Evolutionary conservation across 2,113 vertebrate genomes (phyloP), one percentile per base, ranked within the genome.

Genomic region (Passer domesticus): DNA sequence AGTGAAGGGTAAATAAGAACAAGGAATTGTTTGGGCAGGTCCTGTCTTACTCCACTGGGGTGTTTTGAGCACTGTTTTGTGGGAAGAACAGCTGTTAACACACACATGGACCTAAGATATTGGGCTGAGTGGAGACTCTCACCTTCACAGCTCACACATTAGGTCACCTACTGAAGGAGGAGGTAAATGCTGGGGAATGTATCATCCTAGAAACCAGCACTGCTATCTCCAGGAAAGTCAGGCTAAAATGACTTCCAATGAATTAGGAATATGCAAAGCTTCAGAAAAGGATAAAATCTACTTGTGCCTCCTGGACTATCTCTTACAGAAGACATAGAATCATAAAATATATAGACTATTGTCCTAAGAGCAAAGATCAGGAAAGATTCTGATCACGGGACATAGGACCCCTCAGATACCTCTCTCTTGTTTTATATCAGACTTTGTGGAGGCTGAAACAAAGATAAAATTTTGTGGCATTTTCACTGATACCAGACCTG

Each of bases 161-260:
- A 44, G 11, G 24, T 63, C 53, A 58, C 20, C 0, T 0, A 5
- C 44, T 10, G 74, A 77, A 76, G 53, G 27, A 72, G 27, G 13
- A 41, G 17, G 13, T 13, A 46, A 86, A 31, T 13, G 44, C 27
- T 39, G 69, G 39, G 31, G n/a, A 63, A 69, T 10, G 12, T 44
- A 15, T 30, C 60, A n/a, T 30, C 35, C 55, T 30, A 27, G 49
- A n/a, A 73, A 78, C 23, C 24, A 82, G 27, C 39, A 20, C 59
- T 73, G 44, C 52, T 47, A 0, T 49, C n/a, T 47, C 47, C n/a
- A 62, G 58, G 17, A 7, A 84, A 72, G 63, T n/a, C 52, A 67
- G 27, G 25, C 37, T 58, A 81, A 46, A 73, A 72, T 49, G 1
- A 53, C 27, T 52, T 72, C 31, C 53, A 76, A 13, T 1, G 0